A percentile compares a stretch with the other conserved stretches of the same genome.
Conservation (phyloP, 2,113 vertebrate genomes). For the Eurypyga helias region DNA sequence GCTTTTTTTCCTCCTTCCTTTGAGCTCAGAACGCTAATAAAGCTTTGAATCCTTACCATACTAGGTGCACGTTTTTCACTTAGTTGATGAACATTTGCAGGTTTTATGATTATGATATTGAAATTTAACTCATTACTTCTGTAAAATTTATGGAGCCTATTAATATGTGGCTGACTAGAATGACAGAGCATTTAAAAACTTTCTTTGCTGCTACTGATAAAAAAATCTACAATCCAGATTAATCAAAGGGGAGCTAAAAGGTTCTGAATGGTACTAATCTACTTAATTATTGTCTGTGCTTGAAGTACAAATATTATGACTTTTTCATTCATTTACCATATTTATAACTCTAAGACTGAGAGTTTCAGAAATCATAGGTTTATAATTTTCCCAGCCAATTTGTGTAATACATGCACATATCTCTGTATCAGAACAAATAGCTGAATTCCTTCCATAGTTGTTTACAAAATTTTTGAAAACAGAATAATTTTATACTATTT, state of each 20-base stretch:
- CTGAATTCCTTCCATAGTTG: background rate
- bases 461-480: background rate
- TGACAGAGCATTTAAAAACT: background rate
- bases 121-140: background rate
- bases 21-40: background rate
- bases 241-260: background rate
- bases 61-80: background rate
- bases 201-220: background rate
- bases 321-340: background rate
- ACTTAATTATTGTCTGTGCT: background rate
- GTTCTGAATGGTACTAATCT: background rate
- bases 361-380: background rate
- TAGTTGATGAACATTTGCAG: background rate
- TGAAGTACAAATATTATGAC: background rate
- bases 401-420: background rate
- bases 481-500: background rate
- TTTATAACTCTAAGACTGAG: background rate
- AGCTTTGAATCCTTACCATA: background rate
- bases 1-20: fast-evolving
- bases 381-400: background rate
- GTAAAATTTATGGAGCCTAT: background rate
- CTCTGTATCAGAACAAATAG: background rate
- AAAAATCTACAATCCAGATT: background rate
- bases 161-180: background rate
- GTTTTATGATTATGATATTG: background rate